Conservation (phyloP, 2,888 invertebrate genomes). For the Monoplex corrugatus region DNA sequence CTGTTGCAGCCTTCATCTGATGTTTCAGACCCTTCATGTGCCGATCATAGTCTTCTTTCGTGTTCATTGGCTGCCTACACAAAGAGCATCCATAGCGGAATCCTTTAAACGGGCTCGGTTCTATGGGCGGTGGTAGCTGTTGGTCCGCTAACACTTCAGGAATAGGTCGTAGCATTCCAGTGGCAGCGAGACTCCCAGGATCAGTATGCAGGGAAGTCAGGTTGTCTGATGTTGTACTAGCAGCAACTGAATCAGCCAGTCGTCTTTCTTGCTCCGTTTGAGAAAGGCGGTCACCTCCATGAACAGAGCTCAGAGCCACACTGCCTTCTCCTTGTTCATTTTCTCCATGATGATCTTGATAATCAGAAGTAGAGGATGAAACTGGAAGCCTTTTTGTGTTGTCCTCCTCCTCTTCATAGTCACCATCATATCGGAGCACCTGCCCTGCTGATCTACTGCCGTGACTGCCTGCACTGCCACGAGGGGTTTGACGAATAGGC, state of each 20-base stretch:
- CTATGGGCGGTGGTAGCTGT: not conserved
- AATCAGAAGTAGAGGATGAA: conserved; percentile 4
- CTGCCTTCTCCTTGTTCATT: not conserved
- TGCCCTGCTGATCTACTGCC: not conserved
- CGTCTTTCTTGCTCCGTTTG: not conserved
- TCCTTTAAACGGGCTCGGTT: not conserved
- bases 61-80: conserved; percentile 68
- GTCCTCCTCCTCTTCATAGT: conserved; percentile 45
- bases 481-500: not conserved
- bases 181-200: not conserved
- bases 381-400: conserved; percentile 17
- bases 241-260: not conserved
- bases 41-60: conserved; percentile 61
- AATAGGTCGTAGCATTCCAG: not conserved
- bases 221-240: not conserved
- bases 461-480: not conserved
- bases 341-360: not conserved
- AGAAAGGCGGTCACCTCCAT: not conserved
- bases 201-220: not conserved
- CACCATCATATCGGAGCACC: conserved; percentile 22
- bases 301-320: conserved; percentile 24
- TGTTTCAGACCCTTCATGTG: conserved; percentile 70
- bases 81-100: conserved; percentile 61
- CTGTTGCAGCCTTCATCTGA: conserved; percentile 62
- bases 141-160: not conserved